Conservation (phyloP, 2,113 vertebrate genomes). For the Cephalopterus ornatus region DNA sequence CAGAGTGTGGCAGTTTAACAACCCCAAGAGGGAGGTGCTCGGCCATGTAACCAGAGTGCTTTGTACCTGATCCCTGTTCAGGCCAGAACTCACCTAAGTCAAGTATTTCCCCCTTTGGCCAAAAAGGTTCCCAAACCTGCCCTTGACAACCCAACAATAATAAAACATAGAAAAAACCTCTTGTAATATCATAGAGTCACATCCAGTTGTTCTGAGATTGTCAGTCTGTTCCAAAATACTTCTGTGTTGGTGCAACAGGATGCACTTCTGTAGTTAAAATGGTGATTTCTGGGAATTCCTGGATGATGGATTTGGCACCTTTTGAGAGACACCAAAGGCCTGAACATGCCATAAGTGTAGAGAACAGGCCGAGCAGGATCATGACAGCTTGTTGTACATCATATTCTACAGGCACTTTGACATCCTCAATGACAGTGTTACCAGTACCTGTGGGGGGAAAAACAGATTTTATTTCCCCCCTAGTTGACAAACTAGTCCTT, state of each 20-base stretch:
- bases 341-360: background rate
- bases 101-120: constrained; percentile 37
- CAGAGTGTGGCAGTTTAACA: constrained; percentile 3
- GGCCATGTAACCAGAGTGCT: background rate
- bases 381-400: constrained; percentile 85
- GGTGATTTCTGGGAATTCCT: background rate
- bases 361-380: constrained; percentile 89
- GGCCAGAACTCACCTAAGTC: constrained; percentile 9
- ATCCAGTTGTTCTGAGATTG: constrained; percentile 9
- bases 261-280: constrained; percentile 91
- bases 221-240: constrained; percentile 95
- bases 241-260: constrained; percentile 92
- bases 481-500: background rate
- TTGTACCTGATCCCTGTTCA: background rate
- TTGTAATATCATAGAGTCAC: background rate
- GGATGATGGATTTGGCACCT: background rate
- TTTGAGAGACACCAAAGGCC: background rate
- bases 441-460: constrained; percentile 78
- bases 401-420: constrained; percentile 88
- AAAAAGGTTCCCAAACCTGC: constrained; percentile 9
- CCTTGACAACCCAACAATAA: background rate
- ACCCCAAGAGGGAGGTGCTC: background rate
- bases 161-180: constrained; percentile 52
- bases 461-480: background rate
- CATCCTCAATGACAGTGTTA: constrained; percentile 91